phyloP scores from a whole-genome alignment of 2,113 vertebrate species.

The Pithys albifrons region DNA sequence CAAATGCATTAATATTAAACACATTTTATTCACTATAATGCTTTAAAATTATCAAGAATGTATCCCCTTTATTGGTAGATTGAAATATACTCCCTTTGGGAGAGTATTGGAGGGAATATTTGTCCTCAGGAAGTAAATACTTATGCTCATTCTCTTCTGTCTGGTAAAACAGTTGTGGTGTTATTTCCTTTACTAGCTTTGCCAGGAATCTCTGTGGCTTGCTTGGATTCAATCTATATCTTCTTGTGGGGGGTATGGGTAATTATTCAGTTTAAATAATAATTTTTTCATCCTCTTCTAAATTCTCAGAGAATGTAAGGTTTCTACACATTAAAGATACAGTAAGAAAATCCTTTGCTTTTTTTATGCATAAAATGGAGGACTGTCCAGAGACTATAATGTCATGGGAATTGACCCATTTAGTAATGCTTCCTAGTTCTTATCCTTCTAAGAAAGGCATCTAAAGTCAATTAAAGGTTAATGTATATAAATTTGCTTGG shows the following conservation, averaged over 20 bases:
- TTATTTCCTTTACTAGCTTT: not conserved
- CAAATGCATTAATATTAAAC: not conserved
- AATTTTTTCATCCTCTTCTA: not conserved
- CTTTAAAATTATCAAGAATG: not conserved
- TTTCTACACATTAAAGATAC: not conserved
- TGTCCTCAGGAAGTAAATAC: not conserved
- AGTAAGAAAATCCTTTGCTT: not conserved
- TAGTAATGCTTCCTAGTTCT: slow-evolving; percentile 19
- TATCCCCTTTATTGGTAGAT: not conserved
- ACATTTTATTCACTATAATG: not conserved
- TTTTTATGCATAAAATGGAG: not conserved
- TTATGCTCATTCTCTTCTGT: not conserved
- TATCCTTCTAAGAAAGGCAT: slow-evolving; percentile 3
- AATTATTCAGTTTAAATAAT: not conserved
- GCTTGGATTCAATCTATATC: not conserved
- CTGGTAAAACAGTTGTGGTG: not conserved
- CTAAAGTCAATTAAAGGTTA: slow-evolving; percentile 27
- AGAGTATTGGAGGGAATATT: not conserved
- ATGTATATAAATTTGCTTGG: not conserved
- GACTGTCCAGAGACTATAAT: not conserved
- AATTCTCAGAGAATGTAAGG: not conserved
- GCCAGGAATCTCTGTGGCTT: not conserved
- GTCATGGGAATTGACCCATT: not conserved
- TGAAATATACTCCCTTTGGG: not conserved
- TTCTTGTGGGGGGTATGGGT: not conserved